phyloP scores from a whole-genome alignment of 2,888 invertebrate species.

The Tetanocera ferruginea region DNA sequence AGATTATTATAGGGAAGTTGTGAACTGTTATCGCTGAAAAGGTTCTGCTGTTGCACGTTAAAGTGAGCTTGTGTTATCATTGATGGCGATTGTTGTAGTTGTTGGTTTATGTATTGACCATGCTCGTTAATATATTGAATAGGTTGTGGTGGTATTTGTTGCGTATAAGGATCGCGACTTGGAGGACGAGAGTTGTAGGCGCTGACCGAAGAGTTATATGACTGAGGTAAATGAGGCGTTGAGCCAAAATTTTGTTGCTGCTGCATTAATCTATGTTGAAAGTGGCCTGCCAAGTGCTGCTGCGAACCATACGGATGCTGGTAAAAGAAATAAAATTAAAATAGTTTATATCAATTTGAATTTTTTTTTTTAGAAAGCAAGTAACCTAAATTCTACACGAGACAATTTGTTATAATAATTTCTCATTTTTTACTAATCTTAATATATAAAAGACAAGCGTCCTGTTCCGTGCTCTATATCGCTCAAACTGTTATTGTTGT shows the following conservation, averaged over 20 bases:
- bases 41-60: constrained; percentile 56
- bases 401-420: too few species aligned
- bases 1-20: constrained; percentile 59
- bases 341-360: background rate
- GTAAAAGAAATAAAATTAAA: constrained; percentile 42
- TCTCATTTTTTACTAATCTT: too few species aligned
- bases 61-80: constrained; percentile 46
- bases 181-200: constrained; percentile 67
- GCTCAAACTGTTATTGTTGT: too few species aligned
- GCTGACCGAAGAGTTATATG: constrained; percentile 61
- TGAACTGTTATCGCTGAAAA: constrained; percentile 70
- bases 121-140: constrained; percentile 70
- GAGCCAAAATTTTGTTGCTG: constrained; percentile 66
- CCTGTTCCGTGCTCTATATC: too few species aligned
- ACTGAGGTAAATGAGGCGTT: constrained; percentile 68
- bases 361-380: too few species aligned
- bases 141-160: constrained; percentile 61
- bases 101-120: constrained; percentile 66
- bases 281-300: constrained; percentile 71
- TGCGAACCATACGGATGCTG: constrained; percentile 73
- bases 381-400: too few species aligned
- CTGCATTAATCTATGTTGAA: constrained; percentile 64
- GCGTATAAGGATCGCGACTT: constrained; percentile 68
- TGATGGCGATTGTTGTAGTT: constrained; percentile 62
- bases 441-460: too few species aligned